Conservation (phyloP, 2,797 vertebrate genomes). For the Xyrichtys novacula region DNA sequence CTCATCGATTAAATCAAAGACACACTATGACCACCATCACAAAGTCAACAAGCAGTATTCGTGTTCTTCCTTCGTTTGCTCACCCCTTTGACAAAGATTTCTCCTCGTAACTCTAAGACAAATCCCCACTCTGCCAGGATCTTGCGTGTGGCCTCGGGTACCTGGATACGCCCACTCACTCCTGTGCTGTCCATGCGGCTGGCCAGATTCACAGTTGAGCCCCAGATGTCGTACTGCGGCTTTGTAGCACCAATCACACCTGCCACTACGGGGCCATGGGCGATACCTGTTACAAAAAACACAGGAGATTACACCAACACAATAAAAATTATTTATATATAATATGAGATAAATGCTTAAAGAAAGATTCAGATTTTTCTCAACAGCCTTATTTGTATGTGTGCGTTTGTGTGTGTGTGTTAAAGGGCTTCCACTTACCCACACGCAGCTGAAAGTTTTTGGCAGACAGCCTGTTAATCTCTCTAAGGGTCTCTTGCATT, state of each 20-base stretch:
- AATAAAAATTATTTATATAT: background rate
- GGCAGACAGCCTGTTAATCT: constrained; percentile 78
- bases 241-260: constrained; percentile 86
- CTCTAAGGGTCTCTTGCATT: constrained; percentile 85
- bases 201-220: constrained; percentile 85
- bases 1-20: no score
- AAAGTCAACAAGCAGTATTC: background rate
- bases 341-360: background rate
- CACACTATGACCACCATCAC: background rate
- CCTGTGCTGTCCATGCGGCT: constrained; percentile 88
- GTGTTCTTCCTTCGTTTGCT: constrained; percentile 26
- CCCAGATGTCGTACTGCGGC: constrained; percentile 89
- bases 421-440: constrained; percentile 62
- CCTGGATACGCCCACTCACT: constrained; percentile 85
- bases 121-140: constrained; percentile 85
- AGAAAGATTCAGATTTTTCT: background rate
- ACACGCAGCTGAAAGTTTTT: constrained; percentile 86
- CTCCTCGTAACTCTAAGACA: constrained; percentile 81
- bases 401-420: constrained; percentile 16
- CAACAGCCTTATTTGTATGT: background rate
- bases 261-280: constrained; percentile 84
- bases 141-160: constrained; percentile 78
- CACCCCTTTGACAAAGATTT: constrained; percentile 87
- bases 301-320: background rate
- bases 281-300: constrained; percentile 73